Conservation (phyloP, 1,140 invertebrate species). For the Xylocopa sonorina region DNA sequence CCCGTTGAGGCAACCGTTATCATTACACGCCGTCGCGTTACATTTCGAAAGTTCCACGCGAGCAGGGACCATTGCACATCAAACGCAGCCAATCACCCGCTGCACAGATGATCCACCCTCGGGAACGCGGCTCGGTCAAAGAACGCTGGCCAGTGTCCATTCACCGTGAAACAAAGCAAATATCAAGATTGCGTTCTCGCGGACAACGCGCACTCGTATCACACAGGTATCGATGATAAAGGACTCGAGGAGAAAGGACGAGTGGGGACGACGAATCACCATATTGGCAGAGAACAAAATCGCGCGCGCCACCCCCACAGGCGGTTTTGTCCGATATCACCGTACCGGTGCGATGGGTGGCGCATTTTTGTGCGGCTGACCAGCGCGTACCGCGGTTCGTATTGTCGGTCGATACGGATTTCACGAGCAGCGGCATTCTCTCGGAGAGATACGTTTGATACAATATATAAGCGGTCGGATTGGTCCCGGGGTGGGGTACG, state of each 20-base stretch:
- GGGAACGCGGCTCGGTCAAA: neutral
- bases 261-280: neutral
- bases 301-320: neutral
- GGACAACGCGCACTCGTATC: too few relatives aligned
- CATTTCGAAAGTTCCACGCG: too few relatives aligned
- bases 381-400: slow-evolving; percentile 26
- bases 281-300: slow-evolving; percentile 32
- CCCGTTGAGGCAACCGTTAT: neutral
- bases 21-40: too few relatives aligned
- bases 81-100: neutral
- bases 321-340: slow-evolving; percentile 57
- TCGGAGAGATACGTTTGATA: slow-evolving; percentile 68
- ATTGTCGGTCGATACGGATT: slow-evolving; percentile 65
- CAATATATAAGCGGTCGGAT: slow-evolving; percentile 64
- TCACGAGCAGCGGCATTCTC: slow-evolving; percentile 60
- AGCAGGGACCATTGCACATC: neutral
- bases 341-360: neutral
- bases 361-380: slow-evolving; percentile 31
- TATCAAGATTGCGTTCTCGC: neutral
- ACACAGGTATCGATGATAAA: slow-evolving; percentile 10
- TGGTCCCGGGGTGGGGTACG: slow-evolving; percentile 27
- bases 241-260: slow-evolving; percentile 5
- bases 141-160: neutral
- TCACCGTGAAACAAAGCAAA: neutral
- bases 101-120: neutral